These are phyloP conservation scores for Planiliza haematocheilus DNA, from an alignment of 2,113 vertebrate genomes.

Conservation along the genomic window DNA sequence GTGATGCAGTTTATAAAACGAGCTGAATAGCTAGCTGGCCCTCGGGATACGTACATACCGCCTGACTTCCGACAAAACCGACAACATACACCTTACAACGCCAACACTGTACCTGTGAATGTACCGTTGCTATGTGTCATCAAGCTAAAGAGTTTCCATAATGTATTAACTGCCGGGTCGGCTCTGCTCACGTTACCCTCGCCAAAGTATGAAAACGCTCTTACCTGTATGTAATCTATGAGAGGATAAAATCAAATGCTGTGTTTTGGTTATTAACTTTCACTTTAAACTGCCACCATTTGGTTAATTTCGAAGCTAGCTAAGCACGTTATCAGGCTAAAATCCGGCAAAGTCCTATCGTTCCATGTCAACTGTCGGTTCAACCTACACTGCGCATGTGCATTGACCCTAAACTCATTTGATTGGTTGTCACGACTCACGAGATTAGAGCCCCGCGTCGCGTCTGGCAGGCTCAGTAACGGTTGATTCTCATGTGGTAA, in stretches of 20 bases:
- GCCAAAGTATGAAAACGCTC: constrained; percentile 10
- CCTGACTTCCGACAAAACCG: neutral
- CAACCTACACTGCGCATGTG: constrained; percentile 42
- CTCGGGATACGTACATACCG: too few relatives aligned
- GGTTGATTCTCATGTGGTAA: too few relatives aligned
- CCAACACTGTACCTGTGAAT: neutral
- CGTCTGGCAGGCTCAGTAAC: neutral
- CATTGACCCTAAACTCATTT: rapidly evolving
- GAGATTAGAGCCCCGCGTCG: neutral
- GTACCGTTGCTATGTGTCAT: neutral
- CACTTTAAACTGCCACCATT: constrained; percentile 11
- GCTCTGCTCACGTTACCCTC: neutral
- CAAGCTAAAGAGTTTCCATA: constrained; percentile 52
- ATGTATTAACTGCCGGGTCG: constrained; percentile 14
- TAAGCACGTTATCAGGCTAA: constrained; percentile 32
- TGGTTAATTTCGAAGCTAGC: neutral
- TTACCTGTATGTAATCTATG: constrained; percentile 53
- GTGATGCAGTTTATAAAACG: too few relatives aligned
- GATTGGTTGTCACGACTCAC: constrained; percentile 30
- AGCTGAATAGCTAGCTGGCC: too few relatives aligned
- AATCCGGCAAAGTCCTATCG: constrained; percentile 35
- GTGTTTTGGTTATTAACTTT: neutral
- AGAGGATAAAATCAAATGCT: neutral
- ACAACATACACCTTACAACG: neutral
- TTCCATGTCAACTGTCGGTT: constrained; percentile 27